Evolutionary conservation across 2,797 vertebrate genomes (phyloP).

Genomic region (Epinephelus coioides): DNA sequence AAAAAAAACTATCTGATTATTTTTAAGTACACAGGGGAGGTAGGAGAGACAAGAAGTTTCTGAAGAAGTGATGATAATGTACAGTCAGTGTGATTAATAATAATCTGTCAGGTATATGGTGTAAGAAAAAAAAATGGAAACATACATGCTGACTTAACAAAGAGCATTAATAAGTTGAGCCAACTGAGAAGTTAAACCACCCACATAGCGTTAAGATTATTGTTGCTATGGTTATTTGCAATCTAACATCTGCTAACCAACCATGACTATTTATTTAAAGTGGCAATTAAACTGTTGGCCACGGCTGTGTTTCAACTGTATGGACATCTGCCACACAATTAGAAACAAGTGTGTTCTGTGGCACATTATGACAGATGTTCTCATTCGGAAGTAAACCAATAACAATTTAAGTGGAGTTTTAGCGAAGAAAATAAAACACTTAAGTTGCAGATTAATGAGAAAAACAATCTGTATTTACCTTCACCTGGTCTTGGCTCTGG

Average conservation of each 20-base stretch:
- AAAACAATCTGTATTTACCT: slow-evolving; percentile 3
- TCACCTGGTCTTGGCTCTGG: background rate
- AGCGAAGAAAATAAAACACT: background rate
- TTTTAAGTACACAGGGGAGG: background rate
- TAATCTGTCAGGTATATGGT: background rate
- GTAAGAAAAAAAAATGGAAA: background rate
- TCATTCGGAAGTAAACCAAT: slow-evolving; percentile 17
- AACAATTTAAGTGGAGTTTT: background rate
- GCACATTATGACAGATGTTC: slow-evolving; percentile 18
- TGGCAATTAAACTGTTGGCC: slow-evolving; percentile 1
- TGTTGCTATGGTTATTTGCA: background rate
- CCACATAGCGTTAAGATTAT: background rate
- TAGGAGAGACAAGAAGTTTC: background rate
- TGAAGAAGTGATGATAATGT: background rate
- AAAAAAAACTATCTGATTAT: background rate
- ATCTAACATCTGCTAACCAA: slow-evolving; percentile 1
- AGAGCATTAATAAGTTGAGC: background rate
- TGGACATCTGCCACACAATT: slow-evolving; percentile 16
- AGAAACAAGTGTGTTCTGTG: slow-evolving; percentile 4
- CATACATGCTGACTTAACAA: background rate
- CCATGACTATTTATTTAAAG: background rate
- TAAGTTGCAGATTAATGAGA: background rate
- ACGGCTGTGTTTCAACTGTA: background rate
- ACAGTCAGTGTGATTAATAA: background rate
- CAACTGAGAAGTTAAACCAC: background rate